Base-by-base conservation (phyloP, 2,113 vertebrate species). In the Alligator sinensis region DNA sequence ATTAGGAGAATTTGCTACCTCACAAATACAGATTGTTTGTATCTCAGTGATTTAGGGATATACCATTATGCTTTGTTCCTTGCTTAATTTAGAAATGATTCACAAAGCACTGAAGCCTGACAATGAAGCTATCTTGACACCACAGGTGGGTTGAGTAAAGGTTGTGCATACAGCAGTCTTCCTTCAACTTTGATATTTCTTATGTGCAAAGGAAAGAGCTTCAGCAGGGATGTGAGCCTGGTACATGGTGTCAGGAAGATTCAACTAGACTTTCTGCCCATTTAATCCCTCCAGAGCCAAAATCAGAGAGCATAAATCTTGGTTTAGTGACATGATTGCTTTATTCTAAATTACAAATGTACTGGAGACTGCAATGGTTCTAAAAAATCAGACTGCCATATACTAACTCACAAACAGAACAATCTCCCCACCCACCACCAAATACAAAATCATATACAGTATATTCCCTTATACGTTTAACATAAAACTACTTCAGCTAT, bases 401-500 rank as follows among this genome's bases (percentile, higher is more conserved):
- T 89, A 84, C 62, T 72, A 25, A 59, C 55, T 81, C 75, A 76
- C 38, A 85, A 77, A 89, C 22, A 63, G 5, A 60, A 88, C 70
- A 63, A 78, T 54, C 11, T 85, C 63, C 68, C 60, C 90, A 47
- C 92, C 68, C 80, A 63, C 66, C 14, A 77, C 47, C 83, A 82
- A 47, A 59, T 74, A 89, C 58, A 84, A 82, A 55, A 79, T 91
- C 9, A 66, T 90, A 86, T 74, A n/a, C 28, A 55, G 34, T 92
- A n/a, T 12, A 92, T 72, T 93, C 84, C 70, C 70, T 63, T 76
- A 80, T 6, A 3, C 1, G 55, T 60, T 93, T 86, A 95, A 62
- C 80, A 60, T 47, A 90, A 90, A 91, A 24, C 85, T 95, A 83
- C 54, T 70, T 87, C 80, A 95, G 81, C 70, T 94, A 92, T n/a